phyloP scores from a whole-genome alignment of 2,797 vertebrate genomes.

The Bradypodion pumilum region DNA sequence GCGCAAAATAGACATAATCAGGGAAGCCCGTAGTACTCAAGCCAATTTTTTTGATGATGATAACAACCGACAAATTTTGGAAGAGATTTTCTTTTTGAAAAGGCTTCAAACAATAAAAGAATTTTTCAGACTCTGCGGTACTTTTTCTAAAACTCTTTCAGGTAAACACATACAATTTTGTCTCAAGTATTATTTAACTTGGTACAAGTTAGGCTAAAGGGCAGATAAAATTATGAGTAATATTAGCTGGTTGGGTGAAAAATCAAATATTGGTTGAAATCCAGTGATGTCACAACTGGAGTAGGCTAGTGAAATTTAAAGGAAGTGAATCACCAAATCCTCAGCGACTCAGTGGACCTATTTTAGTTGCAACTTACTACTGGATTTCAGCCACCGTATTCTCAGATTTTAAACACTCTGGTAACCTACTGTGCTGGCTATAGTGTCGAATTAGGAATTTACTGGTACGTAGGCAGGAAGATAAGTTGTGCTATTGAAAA shows the following conservation, averaged over 20 bases:
- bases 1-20: slow-evolving; percentile 93
- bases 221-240: neutral
- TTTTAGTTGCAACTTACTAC: neutral
- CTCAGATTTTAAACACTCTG: neutral
- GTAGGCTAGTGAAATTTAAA: no score
- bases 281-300: no score
- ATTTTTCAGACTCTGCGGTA: slow-evolving; percentile 93
- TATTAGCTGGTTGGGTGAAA: neutral
- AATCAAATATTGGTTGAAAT: neutral
- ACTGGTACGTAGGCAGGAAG: no score
- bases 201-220: neutral
- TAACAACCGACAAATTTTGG: slow-evolving; percentile 88
- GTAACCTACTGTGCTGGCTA: neutral
- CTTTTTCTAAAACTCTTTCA: slow-evolving; percentile 92
- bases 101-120: slow-evolving; percentile 95
- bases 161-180: slow-evolving; percentile 75
- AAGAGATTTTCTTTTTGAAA: slow-evolving; percentile 96
- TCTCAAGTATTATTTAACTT: neutral
- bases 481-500: neutral
- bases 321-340: no score
- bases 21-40: slow-evolving; percentile 90
- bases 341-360: no score
- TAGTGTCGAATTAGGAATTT: neutral
- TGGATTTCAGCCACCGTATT: neutral
- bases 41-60: slow-evolving; percentile 90